Conservation (phyloP, 2,888 invertebrate species). For the Hyposoter didymator region DNA sequence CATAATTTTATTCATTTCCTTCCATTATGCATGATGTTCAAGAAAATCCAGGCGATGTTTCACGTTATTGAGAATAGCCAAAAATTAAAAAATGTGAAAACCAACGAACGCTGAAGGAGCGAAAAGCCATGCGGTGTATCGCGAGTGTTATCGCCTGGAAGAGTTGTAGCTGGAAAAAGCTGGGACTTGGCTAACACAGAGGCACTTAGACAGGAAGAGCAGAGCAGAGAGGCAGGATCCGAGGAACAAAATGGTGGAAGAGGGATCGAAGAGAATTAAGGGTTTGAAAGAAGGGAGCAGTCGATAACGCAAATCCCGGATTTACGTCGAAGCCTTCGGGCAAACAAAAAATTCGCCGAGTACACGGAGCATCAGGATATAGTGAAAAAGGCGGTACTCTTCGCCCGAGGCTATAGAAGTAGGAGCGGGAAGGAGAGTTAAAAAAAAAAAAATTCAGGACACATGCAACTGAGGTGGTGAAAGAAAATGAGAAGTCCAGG, state of each 20-base stretch:
- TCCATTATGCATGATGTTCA: no score
- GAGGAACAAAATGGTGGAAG: conserved; percentile 1
- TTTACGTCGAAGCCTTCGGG: conserved; percentile 44
- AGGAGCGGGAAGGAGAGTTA: neutral
- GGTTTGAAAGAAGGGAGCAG: conserved; percentile 9
- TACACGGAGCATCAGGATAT: conserved; percentile 7
- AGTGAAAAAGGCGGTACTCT: neutral
- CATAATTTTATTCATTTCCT: no score
- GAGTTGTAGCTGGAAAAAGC: neutral
- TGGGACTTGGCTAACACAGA: neutral
- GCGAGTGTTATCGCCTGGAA: neutral
- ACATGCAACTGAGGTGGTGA: conserved; percentile 4
- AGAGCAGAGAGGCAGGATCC: neutral
- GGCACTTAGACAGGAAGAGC: neutral
- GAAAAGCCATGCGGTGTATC: neutral
- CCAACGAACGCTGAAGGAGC: neutral
- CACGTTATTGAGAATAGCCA: no score
- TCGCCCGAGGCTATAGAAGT: neutral
- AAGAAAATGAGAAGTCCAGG: conserved; percentile 34
- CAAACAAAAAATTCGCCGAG: conserved; percentile 10
- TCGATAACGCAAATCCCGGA: conserved; percentile 57
- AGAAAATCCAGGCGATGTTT: no score
- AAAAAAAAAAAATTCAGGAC: conserved; percentile 12
- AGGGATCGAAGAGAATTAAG: conserved; percentile 11
- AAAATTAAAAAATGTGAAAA: no score